Evolutionary conservation across 2,113 vertebrate species (phyloP).

Genomic region (Oncorhynchus mykiss): DNA sequence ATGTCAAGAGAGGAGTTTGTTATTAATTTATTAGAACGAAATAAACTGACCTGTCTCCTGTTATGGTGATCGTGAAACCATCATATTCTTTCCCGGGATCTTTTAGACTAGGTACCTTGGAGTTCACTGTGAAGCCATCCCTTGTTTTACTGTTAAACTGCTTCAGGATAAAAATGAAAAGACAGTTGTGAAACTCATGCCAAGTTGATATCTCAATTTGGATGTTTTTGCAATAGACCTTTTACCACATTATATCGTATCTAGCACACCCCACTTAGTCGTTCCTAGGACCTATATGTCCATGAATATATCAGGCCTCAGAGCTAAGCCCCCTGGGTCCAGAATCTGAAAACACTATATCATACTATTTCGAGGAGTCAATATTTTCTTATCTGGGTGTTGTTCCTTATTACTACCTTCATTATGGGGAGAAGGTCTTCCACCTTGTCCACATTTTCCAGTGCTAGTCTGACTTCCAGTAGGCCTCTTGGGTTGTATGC

Average conservation of each 20-base stretch:
- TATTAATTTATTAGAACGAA: too few relatives aligned
- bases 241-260: too few relatives aligned
- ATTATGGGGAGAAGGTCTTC: conserved; percentile 98
- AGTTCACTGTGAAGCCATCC: conserved; percentile 97
- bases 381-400: too few relatives aligned
- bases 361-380: too few relatives aligned
- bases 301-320: too few relatives aligned
- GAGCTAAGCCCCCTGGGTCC: too few relatives aligned
- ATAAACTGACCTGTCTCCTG: conserved; percentile 83
- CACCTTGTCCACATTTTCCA: conserved; percentile 93
- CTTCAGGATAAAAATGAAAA: conserved; percentile 73
- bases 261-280: too few relatives aligned
- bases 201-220: too few relatives aligned
- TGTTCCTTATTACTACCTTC: conserved; percentile 86
- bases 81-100: conserved; percentile 92
- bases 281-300: too few relatives aligned
- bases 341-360: too few relatives aligned
- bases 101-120: conserved; percentile 93
- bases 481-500: conserved; percentile 90
- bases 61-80: conserved; percentile 96
- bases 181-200: neutral
- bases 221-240: too few relatives aligned
- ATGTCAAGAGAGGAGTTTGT: too few relatives aligned
- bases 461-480: conserved; percentile 88
- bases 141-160: conserved; percentile 99